Conservation (phyloP, 2,797 vertebrate genomes). For the Tauraco hartlaubi region DNA sequence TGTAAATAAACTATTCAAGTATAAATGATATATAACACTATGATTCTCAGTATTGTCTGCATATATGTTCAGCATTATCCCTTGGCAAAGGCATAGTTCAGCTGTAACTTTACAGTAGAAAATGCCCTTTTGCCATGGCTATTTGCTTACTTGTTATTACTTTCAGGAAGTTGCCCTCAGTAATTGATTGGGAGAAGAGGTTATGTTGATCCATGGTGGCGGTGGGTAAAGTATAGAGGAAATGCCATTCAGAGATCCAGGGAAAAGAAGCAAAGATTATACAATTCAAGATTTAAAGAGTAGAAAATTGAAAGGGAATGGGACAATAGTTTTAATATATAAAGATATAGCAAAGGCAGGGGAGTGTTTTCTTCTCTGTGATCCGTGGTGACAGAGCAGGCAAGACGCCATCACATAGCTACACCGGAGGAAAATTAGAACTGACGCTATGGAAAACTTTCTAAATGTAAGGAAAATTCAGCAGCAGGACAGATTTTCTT, state of each 20-base stretch:
- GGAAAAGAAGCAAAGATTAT: not conserved
- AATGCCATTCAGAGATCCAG: not conserved
- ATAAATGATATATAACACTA: not conserved
- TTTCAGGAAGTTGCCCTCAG: not conserved
- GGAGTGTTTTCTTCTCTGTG: not conserved
- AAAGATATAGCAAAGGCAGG: not conserved
- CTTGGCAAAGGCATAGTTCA: not conserved
- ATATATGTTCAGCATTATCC: not conserved
- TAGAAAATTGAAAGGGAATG: not conserved
- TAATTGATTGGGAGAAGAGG: not conserved
- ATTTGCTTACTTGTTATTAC: not conserved
- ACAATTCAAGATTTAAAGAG: not conserved
- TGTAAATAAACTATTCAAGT: not conserved
- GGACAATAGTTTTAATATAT: not conserved
- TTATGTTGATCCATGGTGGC: not conserved
- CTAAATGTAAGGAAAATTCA: not conserved
- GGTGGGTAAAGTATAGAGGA: not conserved
- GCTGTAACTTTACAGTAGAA: not conserved
- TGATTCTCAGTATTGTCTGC: not conserved
- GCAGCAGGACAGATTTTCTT: not conserved
- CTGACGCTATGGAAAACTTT: not conserved
- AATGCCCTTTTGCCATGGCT: not conserved
- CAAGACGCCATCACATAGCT: fast-evolving
- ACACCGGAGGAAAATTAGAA: not conserved
- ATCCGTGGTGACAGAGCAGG: fast-evolving